These are phyloP conservation scores for Himalopsyche kuldschensis DNA, from an alignment of 2,888 invertebrate species.

Conservation along the genomic window DNA sequence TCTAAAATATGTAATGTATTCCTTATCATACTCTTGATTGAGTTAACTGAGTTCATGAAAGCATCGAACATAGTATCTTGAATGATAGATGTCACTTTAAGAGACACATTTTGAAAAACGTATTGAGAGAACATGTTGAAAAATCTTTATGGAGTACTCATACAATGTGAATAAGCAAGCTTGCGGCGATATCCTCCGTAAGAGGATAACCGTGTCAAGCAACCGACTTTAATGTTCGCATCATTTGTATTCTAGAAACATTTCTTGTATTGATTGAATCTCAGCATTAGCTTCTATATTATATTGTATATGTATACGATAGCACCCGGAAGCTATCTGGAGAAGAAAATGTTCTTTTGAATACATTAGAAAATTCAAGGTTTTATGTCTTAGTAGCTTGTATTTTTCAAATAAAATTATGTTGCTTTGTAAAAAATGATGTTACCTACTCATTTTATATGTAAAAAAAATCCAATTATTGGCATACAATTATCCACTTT, in stretches of 20 bases:
- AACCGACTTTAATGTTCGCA: not conserved
- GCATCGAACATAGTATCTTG: no score
- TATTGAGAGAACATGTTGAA: not conserved
- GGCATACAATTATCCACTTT: no score
- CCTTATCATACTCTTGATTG: no score
- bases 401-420: not conserved
- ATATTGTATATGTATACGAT: not conserved
- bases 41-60: no score
- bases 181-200: not conserved
- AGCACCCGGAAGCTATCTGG: not conserved
- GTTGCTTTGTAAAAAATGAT: no score
- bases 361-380: not conserved
- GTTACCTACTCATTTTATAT: no score
- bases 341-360: not conserved
- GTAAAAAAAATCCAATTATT: no score
- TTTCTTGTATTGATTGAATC: not conserved
- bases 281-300: not conserved
- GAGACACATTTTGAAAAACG: not conserved
- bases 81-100: not conserved
- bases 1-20: no score
- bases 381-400: not conserved
- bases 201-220: constrained; percentile 1
- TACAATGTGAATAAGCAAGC: constrained; percentile 1
- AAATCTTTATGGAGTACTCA: not conserved
- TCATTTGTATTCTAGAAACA: constrained; percentile 1